A percentile compares a stretch with the other conserved stretches of the same genome.
Conservation (phyloP, 2,888 invertebrate genomes). For the Oxytorus armatus region DNA sequence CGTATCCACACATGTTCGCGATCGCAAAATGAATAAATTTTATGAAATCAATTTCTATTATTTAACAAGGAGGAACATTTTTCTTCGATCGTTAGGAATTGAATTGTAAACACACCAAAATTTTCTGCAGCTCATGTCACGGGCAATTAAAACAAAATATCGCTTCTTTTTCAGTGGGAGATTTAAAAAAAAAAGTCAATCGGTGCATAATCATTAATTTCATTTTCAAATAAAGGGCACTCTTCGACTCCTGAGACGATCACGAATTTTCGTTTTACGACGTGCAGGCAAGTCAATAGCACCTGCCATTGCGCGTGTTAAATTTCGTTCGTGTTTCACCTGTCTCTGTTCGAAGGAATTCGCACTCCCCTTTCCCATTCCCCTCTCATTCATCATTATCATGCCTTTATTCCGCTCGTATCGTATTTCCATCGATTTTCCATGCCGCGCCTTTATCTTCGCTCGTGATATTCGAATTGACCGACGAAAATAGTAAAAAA, state of each 20-base stretch:
- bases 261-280: slow-evolving; percentile 8
- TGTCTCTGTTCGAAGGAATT: slow-evolving; percentile 46
- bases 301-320: slow-evolving; percentile 45
- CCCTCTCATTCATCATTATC: slow-evolving; percentile 7
- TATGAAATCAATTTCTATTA: background rate
- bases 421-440: slow-evolving; percentile 46
- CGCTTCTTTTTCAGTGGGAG: too few relatives aligned
- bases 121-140: background rate
- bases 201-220: background rate
- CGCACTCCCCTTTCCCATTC: slow-evolving; percentile 6
- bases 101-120: background rate
- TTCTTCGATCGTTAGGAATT: too few relatives aligned
- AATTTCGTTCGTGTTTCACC: slow-evolving; percentile 44
- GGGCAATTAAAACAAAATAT: background rate
- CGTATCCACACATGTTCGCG: slow-evolving; percentile 10
- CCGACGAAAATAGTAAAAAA: background rate
- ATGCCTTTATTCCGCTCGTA: slow-evolving; percentile 21
- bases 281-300: slow-evolving; percentile 13
- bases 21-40: slow-evolving; percentile 13
- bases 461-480: slow-evolving; percentile 8
- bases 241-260: background rate
- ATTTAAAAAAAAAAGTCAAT: too few relatives aligned
- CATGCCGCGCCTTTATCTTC: slow-evolving; percentile 29
- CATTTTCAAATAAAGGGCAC: background rate
- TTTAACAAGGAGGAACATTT: background rate